Evolutionary conservation across 2,113 vertebrate genomes (phyloP).

Genomic region (Leucopternis melanops): DNA sequence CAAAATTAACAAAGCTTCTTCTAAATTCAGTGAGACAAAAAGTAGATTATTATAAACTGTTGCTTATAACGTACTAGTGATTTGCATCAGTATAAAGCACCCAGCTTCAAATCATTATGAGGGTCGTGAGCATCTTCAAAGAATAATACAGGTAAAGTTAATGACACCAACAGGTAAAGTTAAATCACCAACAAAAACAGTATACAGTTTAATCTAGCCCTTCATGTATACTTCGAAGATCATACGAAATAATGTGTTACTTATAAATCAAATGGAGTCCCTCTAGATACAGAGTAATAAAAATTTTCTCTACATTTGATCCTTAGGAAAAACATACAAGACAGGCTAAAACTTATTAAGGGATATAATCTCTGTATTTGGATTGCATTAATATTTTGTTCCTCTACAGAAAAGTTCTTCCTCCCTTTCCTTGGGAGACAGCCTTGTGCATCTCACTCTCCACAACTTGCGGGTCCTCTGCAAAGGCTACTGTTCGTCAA

Average conservation of each 20-base stretch:
- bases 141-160: neutral
- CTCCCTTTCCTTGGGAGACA: neutral
- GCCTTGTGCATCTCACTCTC: neutral
- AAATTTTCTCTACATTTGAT: neutral
- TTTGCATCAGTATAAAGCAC: neutral
- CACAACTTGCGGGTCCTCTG: neutral
- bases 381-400: constrained; percentile 3
- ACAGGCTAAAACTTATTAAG: neutral
- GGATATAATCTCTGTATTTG: neutral
- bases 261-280: neutral
- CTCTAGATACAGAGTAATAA: neutral
- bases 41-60: constrained; percentile 58
- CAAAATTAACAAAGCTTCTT: constrained; percentile 60
- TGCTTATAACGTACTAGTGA: neutral
- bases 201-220: neutral
- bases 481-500: neutral
- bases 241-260: neutral
- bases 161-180: neutral
- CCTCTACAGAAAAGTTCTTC: neutral
- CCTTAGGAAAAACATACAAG: neutral
- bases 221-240: neutral
- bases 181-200: neutral
- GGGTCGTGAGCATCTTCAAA: constrained; percentile 2
- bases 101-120: neutral
- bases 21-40: constrained; percentile 46